A percentile compares a stretch with the other conserved stretches of the same genome.
Conservation (phyloP, 2,888 invertebrate genomes). For the Andrena dorsata region DNA sequence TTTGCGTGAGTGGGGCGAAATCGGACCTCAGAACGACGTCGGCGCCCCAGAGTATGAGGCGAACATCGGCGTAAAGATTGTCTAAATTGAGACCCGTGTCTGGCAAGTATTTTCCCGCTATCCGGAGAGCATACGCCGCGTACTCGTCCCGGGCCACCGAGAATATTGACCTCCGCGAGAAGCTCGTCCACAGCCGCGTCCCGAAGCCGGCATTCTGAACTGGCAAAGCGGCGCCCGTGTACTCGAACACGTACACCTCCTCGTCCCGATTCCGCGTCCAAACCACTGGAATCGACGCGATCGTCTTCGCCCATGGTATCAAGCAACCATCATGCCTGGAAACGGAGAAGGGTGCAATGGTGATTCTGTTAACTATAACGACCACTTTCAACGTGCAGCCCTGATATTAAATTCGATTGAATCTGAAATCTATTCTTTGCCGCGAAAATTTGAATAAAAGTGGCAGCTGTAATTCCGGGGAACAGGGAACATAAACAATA, state of each 20-base stretch:
- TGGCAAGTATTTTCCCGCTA: conserved; percentile 72
- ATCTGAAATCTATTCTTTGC: too few relatives aligned
- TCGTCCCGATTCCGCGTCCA: conserved; percentile 79
- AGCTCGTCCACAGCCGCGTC: conserved; percentile 70
- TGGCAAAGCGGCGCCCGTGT: conserved; percentile 79
- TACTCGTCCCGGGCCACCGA: conserved; percentile 74
- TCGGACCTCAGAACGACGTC: conserved; percentile 79
- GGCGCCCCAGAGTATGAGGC: conserved; percentile 79
- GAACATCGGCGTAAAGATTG: conserved; percentile 79
- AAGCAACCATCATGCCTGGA: conserved; percentile 82
- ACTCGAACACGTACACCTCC: conserved; percentile 80
- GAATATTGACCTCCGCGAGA: conserved; percentile 68
- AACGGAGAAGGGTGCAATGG: conserved; percentile 17
- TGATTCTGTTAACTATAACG: not conserved
- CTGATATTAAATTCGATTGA: too few relatives aligned
- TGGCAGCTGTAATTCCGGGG: too few relatives aligned
- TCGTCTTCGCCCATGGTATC: conserved; percentile 78
- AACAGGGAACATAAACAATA: too few relatives aligned
- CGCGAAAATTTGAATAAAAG: too few relatives aligned
- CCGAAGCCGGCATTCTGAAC: conserved; percentile 75
- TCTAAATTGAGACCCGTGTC: conserved; percentile 66
- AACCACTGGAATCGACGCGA: conserved; percentile 80
- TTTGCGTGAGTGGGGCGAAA: conserved; percentile 78
- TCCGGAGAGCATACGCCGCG: conserved; percentile 72
- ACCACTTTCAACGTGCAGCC: too few relatives aligned